These are phyloP conservation scores for Drosophila albomicans DNA, from an alignment of 1,140 invertebrate genomes.

Conservation along the genomic window DNA sequence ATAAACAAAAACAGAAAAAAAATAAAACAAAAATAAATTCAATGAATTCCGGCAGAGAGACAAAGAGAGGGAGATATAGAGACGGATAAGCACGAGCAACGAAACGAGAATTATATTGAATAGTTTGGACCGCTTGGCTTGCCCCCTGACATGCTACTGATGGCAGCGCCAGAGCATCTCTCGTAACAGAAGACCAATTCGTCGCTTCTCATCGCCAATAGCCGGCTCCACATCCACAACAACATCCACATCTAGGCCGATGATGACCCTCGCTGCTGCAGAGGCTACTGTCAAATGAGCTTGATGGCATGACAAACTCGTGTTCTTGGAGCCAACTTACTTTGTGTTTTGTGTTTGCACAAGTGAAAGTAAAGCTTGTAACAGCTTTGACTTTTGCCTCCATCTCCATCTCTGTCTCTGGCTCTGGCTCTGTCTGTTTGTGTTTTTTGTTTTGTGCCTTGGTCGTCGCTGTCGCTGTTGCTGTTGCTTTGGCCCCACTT, in stretches of 20 bases:
- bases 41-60: background rate
- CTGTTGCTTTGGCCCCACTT: no score
- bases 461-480: conserved; percentile 8
- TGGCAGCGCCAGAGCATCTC: conserved; percentile 50
- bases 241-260: conserved; percentile 17
- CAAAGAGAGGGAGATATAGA: background rate
- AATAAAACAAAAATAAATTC: background rate
- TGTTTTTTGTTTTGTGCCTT: conserved; percentile 7
- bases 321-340: conserved; percentile 52
- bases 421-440: conserved; percentile 32
- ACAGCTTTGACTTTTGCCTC: conserved; percentile 39
- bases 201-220: conserved; percentile 3
- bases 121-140: conserved; percentile 65
- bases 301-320: conserved; percentile 10
- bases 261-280: conserved; percentile 39
- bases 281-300: conserved; percentile 33
- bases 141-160: conserved; percentile 81
- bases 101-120: conserved; percentile 17
- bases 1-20: background rate
- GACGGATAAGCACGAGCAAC: background rate
- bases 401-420: background rate
- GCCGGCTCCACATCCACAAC: conserved; percentile 29
- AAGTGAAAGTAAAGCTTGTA: conserved; percentile 78
- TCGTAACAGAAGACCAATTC: conserved; percentile 45
- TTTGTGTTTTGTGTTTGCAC: conserved; percentile 73